Base-by-base conservation (phyloP, 2,888 invertebrate species). In the Acleris laterana region DNA sequence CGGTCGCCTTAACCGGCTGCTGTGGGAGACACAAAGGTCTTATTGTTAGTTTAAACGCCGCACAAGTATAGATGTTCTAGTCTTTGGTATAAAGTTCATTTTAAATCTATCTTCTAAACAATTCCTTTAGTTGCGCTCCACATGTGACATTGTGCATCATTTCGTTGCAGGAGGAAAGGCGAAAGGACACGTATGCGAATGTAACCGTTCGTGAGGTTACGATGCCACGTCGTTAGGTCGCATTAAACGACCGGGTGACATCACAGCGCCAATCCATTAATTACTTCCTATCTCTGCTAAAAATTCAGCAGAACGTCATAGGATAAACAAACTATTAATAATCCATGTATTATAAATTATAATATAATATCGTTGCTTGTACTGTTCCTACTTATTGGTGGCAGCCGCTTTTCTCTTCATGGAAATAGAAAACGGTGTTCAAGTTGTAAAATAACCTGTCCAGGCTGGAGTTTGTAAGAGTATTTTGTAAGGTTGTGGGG, bases 141-240 rank as follows among this genome's bases (percentile, higher is more conserved):
- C 61, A 62, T 66, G 66, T 51, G 57, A 60, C 56, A 66, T 17
- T 63, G 64, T 65, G 60, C 62, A 66, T 56, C 62, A 57, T 57
- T 61, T 70, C 63, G 63, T 70, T 70, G 53, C 53, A 69, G 58
- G 53, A 69, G 69, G 66, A 70, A 70, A 70, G 53, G 68, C 60
- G 64, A 70, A 68, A 70, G 70, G 68, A 68, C 65, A 63, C 65
- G 66, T 13, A 38, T 38, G 38, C 4, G 13, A 38, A 4, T 38
- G 13, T 38, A 38, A 48, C 55, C 52, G 65, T 51, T 16, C 46
- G 51, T 48, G 62, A 57, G 51, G 63, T 63, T 44, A 52, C 32
- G 16, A 56, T 42, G 61, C 56, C 65, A 57, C 61, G 51, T 44
- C 56, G 50, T 9, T 56, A 28, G 32, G 48, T 32, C 44, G 19